Percentiles rank a stretch among this genome's conserved stretches.
phyloP scores from a whole-genome alignment of 2,797 vertebrate species.

The Etheostoma nigrum region DNA sequence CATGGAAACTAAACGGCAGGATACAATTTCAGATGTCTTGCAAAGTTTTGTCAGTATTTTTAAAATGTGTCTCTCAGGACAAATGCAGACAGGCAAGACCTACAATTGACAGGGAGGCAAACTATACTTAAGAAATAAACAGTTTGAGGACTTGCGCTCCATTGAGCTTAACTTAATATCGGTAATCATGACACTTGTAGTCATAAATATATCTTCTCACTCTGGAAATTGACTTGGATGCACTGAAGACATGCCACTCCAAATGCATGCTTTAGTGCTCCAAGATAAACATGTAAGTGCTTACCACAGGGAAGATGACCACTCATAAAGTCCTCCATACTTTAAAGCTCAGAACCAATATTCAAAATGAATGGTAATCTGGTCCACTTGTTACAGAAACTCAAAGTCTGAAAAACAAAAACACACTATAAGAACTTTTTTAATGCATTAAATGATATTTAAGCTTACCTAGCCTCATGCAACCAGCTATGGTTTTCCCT shows the following conservation, averaged over 20 bases:
- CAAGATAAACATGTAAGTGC: conserved; percentile 8
- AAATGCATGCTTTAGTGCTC: neutral
- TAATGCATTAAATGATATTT: neutral
- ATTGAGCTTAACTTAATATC: conserved; percentile 18
- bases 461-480: too few relatives aligned
- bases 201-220: conserved; percentile 14
- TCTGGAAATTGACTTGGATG: conserved; percentile 15
- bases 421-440: neutral
- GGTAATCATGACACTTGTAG: neutral
- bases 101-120: conserved; percentile 22
- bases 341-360: too few relatives aligned
- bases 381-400: conserved; percentile 1
- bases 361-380: neutral
- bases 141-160: conserved; percentile 11
- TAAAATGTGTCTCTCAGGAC: conserved; percentile 28
- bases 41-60: conserved; percentile 29
- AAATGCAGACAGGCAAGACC: conserved; percentile 22
- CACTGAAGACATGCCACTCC: neutral
- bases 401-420: neutral
- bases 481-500: too few relatives aligned
- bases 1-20: conserved; percentile 12
- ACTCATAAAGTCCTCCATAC: too few relatives aligned
- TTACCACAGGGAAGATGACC: too few relatives aligned
- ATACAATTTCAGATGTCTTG: conserved; percentile 11
- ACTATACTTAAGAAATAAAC: conserved; percentile 9